Base-by-base conservation (phyloP, 2,113 vertebrate species). In the Silurus asotus region DNA sequence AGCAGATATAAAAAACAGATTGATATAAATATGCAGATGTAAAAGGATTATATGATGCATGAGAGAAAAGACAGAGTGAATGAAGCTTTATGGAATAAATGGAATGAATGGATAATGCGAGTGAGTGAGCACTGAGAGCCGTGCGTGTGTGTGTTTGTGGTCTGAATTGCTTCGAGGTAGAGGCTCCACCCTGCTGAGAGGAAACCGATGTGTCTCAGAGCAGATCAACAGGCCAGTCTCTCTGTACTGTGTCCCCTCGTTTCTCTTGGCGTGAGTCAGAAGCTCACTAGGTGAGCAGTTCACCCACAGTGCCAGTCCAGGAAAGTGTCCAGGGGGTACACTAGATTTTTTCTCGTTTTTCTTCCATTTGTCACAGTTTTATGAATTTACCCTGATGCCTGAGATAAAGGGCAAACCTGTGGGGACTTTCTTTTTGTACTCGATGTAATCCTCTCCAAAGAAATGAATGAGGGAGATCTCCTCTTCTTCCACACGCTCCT, bases 401-500 rank as follows among this genome's bases (percentile, higher is more conserved):
- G 94, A 94, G 92, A 99, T 99, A 90, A 99, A 99, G 64, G 98
- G 98, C 84, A 99, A 95, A 67, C 98, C 97, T 0, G 97, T 96
- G 4, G 96, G 94, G 85, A 99, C 97, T 90, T 90, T 95, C 91
- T 93, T 96, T 92, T 99, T 99, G 89, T 99, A 99, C 78, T 95
- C 95, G 88, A 99, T 90, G 81, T 99, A 99, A 76, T 99, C 96
- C 84, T 98, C 97, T 0, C 97, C 97, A 0, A 99, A 99, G 89
- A 99, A 99, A 88, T 99, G 96, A 49, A 99, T 98, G 28, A 99
- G 93, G 0, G 95, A 97, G 72, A 97, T 94, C 87, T 99, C 98
- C 90, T 99, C 98, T 86, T 99, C 98, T 85, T 99, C 98, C 0
- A 98, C 96, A 3, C 98, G 95, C 70, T 99, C 98, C 4, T 97